Percentiles rank a stretch among this genome's conserved stretches.
These are phyloP conservation scores for Anaspis maculata DNA, from an alignment of 2,888 invertebrate genomes.

Conservation along the genomic window DNA sequence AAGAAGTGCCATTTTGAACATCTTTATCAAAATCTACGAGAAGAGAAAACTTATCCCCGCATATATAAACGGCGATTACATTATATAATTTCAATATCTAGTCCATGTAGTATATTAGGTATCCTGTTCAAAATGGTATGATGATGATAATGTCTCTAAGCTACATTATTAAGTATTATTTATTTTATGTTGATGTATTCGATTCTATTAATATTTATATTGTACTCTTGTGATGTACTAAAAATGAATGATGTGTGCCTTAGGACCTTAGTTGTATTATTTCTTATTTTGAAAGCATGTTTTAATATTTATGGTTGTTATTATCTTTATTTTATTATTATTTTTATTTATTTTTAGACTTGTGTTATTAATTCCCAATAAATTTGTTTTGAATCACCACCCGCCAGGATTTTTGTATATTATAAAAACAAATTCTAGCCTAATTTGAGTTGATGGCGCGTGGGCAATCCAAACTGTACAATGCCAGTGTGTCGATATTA, in stretches of 20 bases:
- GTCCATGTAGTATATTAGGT: slow-evolving; percentile 30
- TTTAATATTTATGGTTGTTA: slow-evolving; percentile 37
- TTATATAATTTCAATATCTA: slow-evolving; percentile 28
- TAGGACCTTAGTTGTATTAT: slow-evolving; percentile 23
- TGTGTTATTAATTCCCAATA: slow-evolving; percentile 31
- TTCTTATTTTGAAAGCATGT: slow-evolving; percentile 31
- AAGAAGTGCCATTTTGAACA: too few species aligned
- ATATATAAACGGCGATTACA: too few species aligned
- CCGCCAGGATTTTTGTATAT: slow-evolving; percentile 1
- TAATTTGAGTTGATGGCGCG: slow-evolving; percentile 11
- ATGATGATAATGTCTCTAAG: slow-evolving; percentile 12
- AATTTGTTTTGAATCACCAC: slow-evolving; percentile 23
- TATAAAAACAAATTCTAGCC: neutral
- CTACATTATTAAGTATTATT: slow-evolving; percentile 19
- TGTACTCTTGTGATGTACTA: slow-evolving; percentile 20
- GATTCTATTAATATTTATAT: slow-evolving; percentile 12
- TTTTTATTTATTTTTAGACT: slow-evolving; percentile 31
- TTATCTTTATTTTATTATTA: too few species aligned
- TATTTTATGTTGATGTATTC: slow-evolving; percentile 17
- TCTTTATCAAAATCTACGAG: too few species aligned
- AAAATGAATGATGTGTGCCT: slow-evolving; percentile 24
- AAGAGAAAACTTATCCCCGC: too few species aligned
- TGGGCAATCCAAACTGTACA: slow-evolving; percentile 14
- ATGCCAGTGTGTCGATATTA: slow-evolving; percentile 32
- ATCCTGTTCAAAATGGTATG: slow-evolving; percentile 25